Percentiles rank a stretch among this genome's conserved stretches.
phyloP scores from a whole-genome alignment of 2,797 vertebrate genomes.

The Hydrophis major region DNA sequence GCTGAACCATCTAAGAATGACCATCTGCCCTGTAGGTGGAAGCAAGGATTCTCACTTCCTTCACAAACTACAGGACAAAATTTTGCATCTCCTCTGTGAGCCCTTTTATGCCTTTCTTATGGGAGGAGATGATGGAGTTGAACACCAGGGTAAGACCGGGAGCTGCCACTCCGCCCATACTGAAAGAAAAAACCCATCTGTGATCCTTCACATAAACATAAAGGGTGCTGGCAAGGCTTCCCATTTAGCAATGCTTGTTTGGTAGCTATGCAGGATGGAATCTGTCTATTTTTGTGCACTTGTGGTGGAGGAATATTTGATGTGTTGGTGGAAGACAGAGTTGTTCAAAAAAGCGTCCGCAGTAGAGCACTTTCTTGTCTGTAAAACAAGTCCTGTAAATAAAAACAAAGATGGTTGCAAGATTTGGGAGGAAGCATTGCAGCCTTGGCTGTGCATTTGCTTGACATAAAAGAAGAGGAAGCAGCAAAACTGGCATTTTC shows the following conservation, averaged over 20 bases:
- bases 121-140: not conserved
- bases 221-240: not conserved
- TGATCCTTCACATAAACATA: not conserved
- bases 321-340: slow-evolving; percentile 9
- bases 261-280: not conserved
- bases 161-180: not conserved
- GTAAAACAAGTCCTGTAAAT: not conserved
- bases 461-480: not conserved
- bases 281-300: slow-evolving; percentile 24
- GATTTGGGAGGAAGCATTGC: not conserved
- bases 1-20: too few relatives aligned
- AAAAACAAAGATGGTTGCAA: not conserved
- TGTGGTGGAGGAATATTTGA: slow-evolving; percentile 13
- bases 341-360: slow-evolving; percentile 19
- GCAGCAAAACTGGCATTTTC: not conserved
- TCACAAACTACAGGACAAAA: not conserved
- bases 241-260: slow-evolving; percentile 15
- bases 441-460: not conserved
- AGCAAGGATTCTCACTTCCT: not conserved
- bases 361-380: not conserved
- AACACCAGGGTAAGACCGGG: not conserved
- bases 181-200: not conserved
- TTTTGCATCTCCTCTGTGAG: not conserved
- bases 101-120: not conserved
- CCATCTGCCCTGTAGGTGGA: not conserved